Evolutionary conservation across 2,113 vertebrate genomes (phyloP).

Genomic region (Camelus bactrianus): DNA sequence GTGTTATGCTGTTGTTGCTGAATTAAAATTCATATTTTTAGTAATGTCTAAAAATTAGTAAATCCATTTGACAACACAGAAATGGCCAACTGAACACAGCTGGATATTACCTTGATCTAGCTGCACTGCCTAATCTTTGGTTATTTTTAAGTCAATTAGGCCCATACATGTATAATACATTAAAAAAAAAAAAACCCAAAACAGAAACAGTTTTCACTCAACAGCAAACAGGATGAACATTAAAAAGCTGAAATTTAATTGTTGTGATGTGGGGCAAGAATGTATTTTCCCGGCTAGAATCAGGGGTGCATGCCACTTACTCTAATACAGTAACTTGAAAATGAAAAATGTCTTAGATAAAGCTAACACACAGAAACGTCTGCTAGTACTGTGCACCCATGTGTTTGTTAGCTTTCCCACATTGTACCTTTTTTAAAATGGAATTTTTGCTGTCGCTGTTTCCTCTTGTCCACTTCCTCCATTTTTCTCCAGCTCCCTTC

Average conservation of each 20-base stretch:
- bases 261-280: constrained; percentile 77
- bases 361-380: constrained; percentile 75
- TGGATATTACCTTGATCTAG: constrained; percentile 34
- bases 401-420: constrained; percentile 83
- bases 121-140: background rate
- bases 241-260: constrained; percentile 70
- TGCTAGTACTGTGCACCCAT: constrained; percentile 77
- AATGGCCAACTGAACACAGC: background rate
- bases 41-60: constrained; percentile 68
- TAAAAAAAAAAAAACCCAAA: background rate
- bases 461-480: constrained; percentile 85
- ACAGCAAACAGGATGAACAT: constrained; percentile 68
- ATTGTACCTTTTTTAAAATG: constrained; percentile 78
- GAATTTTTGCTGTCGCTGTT: constrained; percentile 76
- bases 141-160: constrained; percentile 66
- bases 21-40: constrained; percentile 61
- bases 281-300: constrained; percentile 65
- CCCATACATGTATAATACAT: constrained; percentile 40
- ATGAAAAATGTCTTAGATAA: constrained; percentile 68
- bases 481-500: constrained; percentile 85
- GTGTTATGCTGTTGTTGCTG: constrained; percentile 25
- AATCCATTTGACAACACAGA: constrained; percentile 57
- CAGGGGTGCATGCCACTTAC: constrained; percentile 79
- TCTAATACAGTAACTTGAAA: constrained; percentile 70
- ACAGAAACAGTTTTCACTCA: constrained; percentile 60